Evolutionary conservation across 2,113 vertebrate species (phyloP).

Genomic region (Irena cyanogastra): DNA sequence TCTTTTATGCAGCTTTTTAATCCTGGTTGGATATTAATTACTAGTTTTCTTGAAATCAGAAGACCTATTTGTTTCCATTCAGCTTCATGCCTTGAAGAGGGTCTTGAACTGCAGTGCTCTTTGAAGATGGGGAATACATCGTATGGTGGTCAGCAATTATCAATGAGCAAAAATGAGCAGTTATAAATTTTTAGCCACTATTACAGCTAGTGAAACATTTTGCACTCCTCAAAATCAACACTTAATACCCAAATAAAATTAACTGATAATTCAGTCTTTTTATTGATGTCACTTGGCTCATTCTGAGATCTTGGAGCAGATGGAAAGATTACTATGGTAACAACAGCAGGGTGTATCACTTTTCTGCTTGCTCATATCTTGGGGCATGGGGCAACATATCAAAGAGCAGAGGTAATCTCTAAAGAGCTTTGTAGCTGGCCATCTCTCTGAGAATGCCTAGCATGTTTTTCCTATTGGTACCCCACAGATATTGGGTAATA

Average conservation of each 20-base stretch:
- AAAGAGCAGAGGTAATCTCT: not conserved
- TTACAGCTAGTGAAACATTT: not conserved
- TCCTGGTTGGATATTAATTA: not conserved
- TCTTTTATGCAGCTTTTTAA: not conserved
- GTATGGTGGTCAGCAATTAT: accelerated
- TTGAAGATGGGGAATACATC: not conserved
- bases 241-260: not conserved
- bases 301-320: not conserved
- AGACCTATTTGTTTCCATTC: not conserved
- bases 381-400: accelerated
- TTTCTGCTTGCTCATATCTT: not conserved
- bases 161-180: not conserved
- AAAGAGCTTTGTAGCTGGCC: not conserved
- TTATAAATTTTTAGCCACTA: not conserved
- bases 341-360: accelerated
- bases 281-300: not conserved
- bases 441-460: not conserved
- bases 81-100: not conserved
- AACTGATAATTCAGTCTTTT: not conserved
- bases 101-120: not conserved
- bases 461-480: not conserved
- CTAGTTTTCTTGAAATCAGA: not conserved
- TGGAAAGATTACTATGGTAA: not conserved
- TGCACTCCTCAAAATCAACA: not conserved
- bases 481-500: not conserved